These are phyloP conservation scores for Crotalus horridus DNA, from an alignment of 2,113 vertebrate genomes.

Conservation along the genomic window DNA sequence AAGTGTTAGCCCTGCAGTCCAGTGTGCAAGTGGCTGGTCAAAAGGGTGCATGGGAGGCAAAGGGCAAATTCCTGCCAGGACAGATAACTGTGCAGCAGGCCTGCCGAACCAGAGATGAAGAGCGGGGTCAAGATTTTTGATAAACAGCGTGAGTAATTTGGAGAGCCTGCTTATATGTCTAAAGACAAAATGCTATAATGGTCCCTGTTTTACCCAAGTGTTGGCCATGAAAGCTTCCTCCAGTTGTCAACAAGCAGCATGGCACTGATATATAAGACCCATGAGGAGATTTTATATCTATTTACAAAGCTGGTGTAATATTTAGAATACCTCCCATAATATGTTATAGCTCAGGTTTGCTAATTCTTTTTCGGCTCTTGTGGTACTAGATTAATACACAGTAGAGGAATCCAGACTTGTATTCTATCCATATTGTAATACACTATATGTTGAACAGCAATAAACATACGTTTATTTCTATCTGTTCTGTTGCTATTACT, in stretches of 20 bases:
- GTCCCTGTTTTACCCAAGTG: conserved; percentile 36
- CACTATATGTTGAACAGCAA: no score
- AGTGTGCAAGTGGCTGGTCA: conserved; percentile 61
- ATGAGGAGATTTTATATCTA: background rate
- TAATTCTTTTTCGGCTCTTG: background rate
- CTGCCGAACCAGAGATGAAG: conserved; percentile 64
- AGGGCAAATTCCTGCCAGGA: conserved; percentile 65
- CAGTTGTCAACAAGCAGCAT: conserved; percentile 36
- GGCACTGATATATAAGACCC: accelerated
- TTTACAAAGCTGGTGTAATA: background rate
- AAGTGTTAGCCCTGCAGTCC: conserved; percentile 76
- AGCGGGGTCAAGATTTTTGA: conserved; percentile 67
- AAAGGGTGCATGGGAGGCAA: conserved; percentile 53
- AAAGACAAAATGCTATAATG: background rate
- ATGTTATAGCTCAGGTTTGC: background rate
- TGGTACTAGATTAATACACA: background rate
- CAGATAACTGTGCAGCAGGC: conserved; percentile 54
- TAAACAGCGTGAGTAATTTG: conserved; percentile 50
- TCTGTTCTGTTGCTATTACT: background rate
- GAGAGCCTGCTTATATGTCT: conserved; percentile 25
- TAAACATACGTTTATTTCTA: background rate
- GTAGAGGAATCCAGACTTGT: background rate
- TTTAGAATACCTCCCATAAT: background rate
- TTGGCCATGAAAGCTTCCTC: conserved; percentile 32
- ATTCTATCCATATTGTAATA: background rate